Conservation (phyloP, 1,140 invertebrate species). For the Cydia fagiglandana region DNA sequence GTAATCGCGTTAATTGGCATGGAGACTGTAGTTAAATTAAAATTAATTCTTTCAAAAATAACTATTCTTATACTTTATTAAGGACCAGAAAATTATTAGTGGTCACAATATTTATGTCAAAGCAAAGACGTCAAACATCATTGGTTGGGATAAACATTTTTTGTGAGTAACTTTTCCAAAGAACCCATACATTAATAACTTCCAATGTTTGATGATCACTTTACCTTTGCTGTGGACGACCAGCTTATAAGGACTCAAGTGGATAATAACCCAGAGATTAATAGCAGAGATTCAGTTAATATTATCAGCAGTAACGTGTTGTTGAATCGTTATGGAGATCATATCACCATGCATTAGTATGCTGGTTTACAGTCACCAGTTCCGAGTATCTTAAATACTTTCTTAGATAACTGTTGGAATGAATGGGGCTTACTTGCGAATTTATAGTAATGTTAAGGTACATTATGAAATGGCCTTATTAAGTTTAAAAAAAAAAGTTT, state of each 20-base stretch:
- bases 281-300: slow-evolving; percentile 21
- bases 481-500: too few species aligned
- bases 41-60: too few species aligned
- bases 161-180: too few species aligned
- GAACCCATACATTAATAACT: too few species aligned
- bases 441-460: neutral
- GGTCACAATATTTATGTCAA: too few species aligned
- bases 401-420: neutral
- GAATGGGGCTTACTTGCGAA: neutral
- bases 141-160: too few species aligned
- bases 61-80: too few species aligned
- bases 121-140: too few species aligned
- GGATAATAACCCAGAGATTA: slow-evolving; percentile 6
- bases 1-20: too few species aligned
- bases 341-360: neutral
- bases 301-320: slow-evolving; percentile 8
- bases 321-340: neutral
- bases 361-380: neutral
- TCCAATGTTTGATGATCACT: too few species aligned
- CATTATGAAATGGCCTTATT: neutral
- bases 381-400: neutral
- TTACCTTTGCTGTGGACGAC: neutral
- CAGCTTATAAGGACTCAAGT: neutral
- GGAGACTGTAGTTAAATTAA: too few species aligned
- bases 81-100: too few species aligned